Evolutionary conservation across 2,888 invertebrate genomes (phyloP), one percentile per base, ranked within the genome.

Genomic region (Arenicola marina): DNA sequence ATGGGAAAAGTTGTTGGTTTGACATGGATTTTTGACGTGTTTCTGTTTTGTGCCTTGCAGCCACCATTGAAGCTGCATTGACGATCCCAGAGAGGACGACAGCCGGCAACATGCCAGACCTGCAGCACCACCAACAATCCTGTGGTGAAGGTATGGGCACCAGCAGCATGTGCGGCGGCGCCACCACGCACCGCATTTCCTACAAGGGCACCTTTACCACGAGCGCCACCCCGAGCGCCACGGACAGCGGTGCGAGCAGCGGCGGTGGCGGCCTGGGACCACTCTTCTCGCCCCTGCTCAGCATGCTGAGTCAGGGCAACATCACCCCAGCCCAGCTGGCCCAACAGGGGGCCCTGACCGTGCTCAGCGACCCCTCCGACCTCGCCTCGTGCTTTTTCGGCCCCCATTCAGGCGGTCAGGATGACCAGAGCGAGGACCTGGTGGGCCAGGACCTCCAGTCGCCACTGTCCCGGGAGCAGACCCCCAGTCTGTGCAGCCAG

Each of bases 201-300:
- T 90, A 90, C 85, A 87, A 89, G 69, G 89, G 89, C 65, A 88
- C 90, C 65, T 91, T 91, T 83, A 89, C 91, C 69, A 88, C 90
- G 74, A 69, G 76, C 45, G 67, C 72, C 51, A 66, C 76, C 29
- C 44, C 21, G 29, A n/a, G 28, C 4, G 4, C 28, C 26, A 34
- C 75, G 34, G 68, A 72, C 51, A 63, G 75, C n/a, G n/a, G 45
- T n/a, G n/a, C 21, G 4, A 28, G 15, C 51, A 29, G 43, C 21
- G 18, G 7, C 4, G 11, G 28, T 24, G 59, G 60, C 54, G 29
- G 32, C 53, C 29, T 60, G 38, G 44, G 75, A 54, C 65, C 72
- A n/a, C 65, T 79, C 34, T 72, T 80, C 62, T 74, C 78, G 2
- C 78, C 78, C 28, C 71, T 80, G 57, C 68, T 79, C 64, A 80